Evolutionary conservation across 2,888 invertebrate genomes (phyloP).

Genomic region (Drosophila subsilvestris): DNA sequence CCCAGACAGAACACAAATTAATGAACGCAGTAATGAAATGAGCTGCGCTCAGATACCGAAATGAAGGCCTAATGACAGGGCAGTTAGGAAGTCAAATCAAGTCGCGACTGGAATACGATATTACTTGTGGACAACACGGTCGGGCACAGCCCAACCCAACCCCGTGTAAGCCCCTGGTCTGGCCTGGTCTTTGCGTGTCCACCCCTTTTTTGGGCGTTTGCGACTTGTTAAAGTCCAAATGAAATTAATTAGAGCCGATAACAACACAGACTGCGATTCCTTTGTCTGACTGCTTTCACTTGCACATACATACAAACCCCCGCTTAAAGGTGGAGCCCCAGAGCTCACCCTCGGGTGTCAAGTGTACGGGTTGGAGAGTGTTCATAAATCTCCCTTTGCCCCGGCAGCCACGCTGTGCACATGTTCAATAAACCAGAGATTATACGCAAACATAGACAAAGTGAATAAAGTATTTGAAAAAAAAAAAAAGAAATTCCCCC

Average conservation of each 20-base stretch:
- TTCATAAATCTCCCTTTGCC: conserved; percentile 41
- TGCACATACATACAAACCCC: background rate
- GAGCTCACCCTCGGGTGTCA: conserved; percentile 19
- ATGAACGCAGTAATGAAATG: conserved; percentile 58
- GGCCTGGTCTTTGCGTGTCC: conserved; percentile 8
- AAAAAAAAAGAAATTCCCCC: conserved; percentile 15
- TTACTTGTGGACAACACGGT: conserved; percentile 18
- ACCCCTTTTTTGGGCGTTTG: background rate
- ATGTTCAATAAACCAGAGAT: conserved; percentile 49
- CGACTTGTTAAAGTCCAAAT: conserved; percentile 36
- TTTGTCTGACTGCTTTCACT: conserved; percentile 12
- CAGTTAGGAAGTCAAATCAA: conserved; percentile 70
- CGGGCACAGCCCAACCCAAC: background rate
- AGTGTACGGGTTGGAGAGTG: conserved; percentile 5
- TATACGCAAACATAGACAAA: conserved; percentile 51
- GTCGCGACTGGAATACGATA: conserved; percentile 74
- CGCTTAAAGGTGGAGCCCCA: conserved; percentile 30
- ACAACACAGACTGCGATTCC: background rate
- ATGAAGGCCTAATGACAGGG: conserved; percentile 68
- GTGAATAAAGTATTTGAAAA: conserved; percentile 37
- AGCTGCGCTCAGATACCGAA: conserved; percentile 50
- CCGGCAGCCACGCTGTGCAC: conserved; percentile 35
- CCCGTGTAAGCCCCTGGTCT: background rate
- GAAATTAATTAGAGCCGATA: conserved; percentile 50
- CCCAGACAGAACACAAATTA: conserved; percentile 54